Conservation (phyloP, 2,113 vertebrate genomes). For the Noturus placidus region DNA sequence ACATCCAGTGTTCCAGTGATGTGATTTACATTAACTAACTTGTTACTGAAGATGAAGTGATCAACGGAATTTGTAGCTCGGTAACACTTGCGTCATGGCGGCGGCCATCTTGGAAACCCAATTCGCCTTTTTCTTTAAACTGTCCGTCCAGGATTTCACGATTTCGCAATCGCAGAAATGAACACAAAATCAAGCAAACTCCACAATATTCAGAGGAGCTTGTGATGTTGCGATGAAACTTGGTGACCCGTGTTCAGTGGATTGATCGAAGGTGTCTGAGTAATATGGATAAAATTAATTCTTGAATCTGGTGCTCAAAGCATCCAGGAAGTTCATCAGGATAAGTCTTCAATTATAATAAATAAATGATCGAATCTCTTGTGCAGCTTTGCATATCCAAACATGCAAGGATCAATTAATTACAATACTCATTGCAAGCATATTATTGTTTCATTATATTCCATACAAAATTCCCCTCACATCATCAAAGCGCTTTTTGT, state of each 20-base stretch:
- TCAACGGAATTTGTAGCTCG: background rate
- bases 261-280: background rate
- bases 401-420: too few relatives aligned
- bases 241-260: background rate
- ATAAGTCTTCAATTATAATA: background rate
- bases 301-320: background rate
- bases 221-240: background rate
- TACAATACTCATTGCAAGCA: too few relatives aligned
- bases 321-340: background rate
- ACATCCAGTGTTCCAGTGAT: background rate
- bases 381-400: too few relatives aligned
- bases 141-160: too few relatives aligned
- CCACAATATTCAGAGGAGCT: too few relatives aligned
- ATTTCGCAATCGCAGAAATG: too few relatives aligned
- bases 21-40: background rate
- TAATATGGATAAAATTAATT: background rate
- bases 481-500: too few relatives aligned
- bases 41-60: background rate
- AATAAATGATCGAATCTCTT: too few relatives aligned
- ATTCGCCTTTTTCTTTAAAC: background rate
- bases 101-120: background rate
- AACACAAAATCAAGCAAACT: too few relatives aligned
- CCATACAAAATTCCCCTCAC: too few relatives aligned
- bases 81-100: background rate
- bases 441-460: too few relatives aligned